Evolutionary conservation across 2,888 invertebrate species (phyloP), one percentile per base, ranked within the genome.

Genomic region (Ctena decussata): DNA sequence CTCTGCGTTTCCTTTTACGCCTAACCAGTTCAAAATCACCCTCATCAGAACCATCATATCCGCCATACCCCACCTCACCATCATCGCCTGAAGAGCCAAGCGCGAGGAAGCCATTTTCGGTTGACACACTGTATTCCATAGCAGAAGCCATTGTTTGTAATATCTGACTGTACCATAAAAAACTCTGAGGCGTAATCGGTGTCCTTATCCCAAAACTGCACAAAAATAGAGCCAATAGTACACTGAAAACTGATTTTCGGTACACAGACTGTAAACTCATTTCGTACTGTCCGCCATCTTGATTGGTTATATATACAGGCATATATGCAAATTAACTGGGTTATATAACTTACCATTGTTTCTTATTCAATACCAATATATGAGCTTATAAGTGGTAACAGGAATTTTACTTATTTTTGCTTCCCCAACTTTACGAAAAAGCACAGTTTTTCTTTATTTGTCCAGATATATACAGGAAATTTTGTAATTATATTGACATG

Each of bases 41-140:
- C 18, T 60, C 60, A 60, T 18, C 60, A 60, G 27, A 27, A 1
- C 30, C 30, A 5, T 27, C 24, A 60, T 60, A 60, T 30, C 60
- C 60, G n/a, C n/a, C n/a, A n/a, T 53, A 53, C 53, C n/a, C 21
- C 60, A 60, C 60, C 60, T 60, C 60, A 60, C 60, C 18, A 30
- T 30, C 27, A 5, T 60, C 60, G 11, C 49, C 21, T 49, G 49
- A 49, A 49, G 30, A 60, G 2, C 30, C 60, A 24, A 60, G 60
- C 60, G 30, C 60, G 30, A 3, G 6, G 18, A 60, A 24, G 6
- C 60, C 60, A 30, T 60, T 60, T 30, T 30, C 60, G 27, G 30
- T 30, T 60, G 27, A 5, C 60, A 60, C 60, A 8, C 30, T 30
- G 27, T 30, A 60, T 5, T 60, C 60, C 53, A 53, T 53, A 5